Base-by-base conservation (phyloP, 2,113 vertebrate genomes). In the Hyperopisus bebe region DNA sequence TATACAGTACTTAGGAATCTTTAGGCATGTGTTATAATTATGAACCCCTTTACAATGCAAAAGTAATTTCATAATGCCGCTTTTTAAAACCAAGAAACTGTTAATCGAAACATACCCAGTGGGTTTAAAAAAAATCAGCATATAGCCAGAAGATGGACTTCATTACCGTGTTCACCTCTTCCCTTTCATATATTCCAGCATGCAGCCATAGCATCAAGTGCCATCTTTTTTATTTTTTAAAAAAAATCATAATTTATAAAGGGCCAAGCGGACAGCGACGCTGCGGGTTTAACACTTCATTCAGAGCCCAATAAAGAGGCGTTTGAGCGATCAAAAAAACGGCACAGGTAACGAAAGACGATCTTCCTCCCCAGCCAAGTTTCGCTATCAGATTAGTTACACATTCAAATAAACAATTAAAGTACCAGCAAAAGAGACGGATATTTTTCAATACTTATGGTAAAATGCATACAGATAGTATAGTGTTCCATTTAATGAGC, bases 111-210 rank as follows among this genome's bases (percentile, higher is more conserved):
- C 46, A 44, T n/a, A 77, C 58, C 82, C 84, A 15, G n/a, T 13
- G n/a, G 46, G 92, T 89, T 92, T 89, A 89, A 90, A 90, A 66
- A 55, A 27, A 27, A 90, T 77, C 91, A 91, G 91, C 92, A 92
- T 91, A 87, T 77, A 91, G 91, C 93, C 94, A 91, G 84, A 94
- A 93, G 92, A 92, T 93, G 92, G 93, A 92, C 91, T 94, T 93
- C 93, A 74, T 91, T 92, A 91, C 94, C 91, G 91, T 93, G 89
- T 93, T 92, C 93, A 44, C 89, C 90, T 94, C 91, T 94, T 93
- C 94, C 95, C 94, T 95, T 95, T 94, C 92, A 94, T 91, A 94
- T 93, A 94, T 94, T 96, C 95, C 96, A 96, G 95, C 95, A 96
- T 95, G 93, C 94, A 95, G 93, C 94, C 93, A 92, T 86, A 94